Percentiles rank a stretch among this genome's conserved stretches.
Conservation (phyloP, 2,113 vertebrate genomes). For the Anoura caudifer region DNA sequence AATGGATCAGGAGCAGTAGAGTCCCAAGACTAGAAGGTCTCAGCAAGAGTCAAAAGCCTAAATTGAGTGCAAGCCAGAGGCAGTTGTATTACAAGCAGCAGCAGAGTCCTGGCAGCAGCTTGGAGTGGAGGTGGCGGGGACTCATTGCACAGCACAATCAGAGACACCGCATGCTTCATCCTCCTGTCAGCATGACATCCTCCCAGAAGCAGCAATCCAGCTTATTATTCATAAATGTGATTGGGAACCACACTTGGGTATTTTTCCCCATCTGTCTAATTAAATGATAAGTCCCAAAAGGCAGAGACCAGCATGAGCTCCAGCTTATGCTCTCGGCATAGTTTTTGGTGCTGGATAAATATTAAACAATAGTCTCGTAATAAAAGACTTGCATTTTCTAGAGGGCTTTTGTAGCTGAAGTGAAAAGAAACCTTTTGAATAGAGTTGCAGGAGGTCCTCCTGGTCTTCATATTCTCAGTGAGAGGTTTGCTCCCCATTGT, state of each 20-base stretch:
- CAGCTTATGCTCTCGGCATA: constrained; percentile 13
- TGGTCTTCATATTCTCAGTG: constrained; percentile 8
- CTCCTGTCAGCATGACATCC: constrained; percentile 15
- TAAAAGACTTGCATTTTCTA: constrained; percentile 50
- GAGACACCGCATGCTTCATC: accelerated
- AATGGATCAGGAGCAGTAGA: neutral
- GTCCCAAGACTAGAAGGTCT: neutral
- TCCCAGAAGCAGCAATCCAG: constrained; percentile 21
- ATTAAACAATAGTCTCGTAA: constrained; percentile 64
- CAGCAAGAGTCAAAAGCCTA: neutral
- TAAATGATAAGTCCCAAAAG: constrained; percentile 65
- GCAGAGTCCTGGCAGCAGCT: neutral
- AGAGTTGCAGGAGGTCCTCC: neutral
- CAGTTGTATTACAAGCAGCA: neutral
- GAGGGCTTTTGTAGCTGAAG: constrained; percentile 18
- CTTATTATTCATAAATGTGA: constrained; percentile 59
- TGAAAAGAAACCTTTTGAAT: constrained; percentile 46
- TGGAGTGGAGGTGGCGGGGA: neutral
- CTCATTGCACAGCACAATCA: neutral
- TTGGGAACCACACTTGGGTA: constrained; percentile 14
- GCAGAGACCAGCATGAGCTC: constrained; percentile 35
- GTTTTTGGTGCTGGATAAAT: constrained; percentile 64
- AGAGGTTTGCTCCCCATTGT: neutral
- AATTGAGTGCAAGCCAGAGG: neutral
- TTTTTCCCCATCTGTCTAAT: constrained; percentile 69